Evolutionary conservation across 2,888 invertebrate species (phyloP).

Genomic region (Pseudococcus longispinus): DNA sequence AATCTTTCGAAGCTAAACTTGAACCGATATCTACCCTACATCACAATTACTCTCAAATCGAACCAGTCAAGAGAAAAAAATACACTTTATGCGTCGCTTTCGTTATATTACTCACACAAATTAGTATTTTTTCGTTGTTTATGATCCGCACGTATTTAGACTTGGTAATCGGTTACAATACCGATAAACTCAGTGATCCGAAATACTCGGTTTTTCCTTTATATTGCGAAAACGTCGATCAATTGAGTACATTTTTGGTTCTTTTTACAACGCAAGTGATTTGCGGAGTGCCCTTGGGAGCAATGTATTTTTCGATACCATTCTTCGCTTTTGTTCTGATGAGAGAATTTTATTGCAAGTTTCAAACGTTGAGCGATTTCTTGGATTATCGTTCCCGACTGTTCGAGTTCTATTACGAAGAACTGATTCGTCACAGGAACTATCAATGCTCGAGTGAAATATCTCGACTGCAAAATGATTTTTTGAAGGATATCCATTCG

Average conservation of each 20-base stretch:
- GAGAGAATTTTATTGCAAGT: constrained; percentile 9
- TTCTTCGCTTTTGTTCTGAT: background rate
- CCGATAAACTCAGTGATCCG: background rate
- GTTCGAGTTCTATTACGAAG: background rate
- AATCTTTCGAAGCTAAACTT: background rate
- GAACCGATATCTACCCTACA: background rate
- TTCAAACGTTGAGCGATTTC: background rate
- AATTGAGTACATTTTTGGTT: background rate
- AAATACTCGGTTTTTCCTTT: background rate
- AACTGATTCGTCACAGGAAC: background rate
- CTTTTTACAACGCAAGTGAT: background rate
- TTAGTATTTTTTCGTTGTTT: background rate
- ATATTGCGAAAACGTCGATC: constrained; percentile 16
- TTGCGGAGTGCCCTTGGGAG: background rate
- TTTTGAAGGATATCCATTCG: background rate
- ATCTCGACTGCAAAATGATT: background rate
- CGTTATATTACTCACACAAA: background rate
- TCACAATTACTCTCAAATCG: background rate
- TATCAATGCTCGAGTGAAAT: background rate
- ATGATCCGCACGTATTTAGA: background rate
- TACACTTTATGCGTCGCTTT: background rate
- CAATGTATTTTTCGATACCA: background rate
- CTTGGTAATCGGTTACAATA: background rate
- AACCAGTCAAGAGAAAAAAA: background rate
- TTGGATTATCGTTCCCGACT: background rate